Evolutionary conservation across 2,797 vertebrate species (phyloP), one percentile per base, ranked within the genome.

Genomic region (Sandelia bainsii): DNA sequence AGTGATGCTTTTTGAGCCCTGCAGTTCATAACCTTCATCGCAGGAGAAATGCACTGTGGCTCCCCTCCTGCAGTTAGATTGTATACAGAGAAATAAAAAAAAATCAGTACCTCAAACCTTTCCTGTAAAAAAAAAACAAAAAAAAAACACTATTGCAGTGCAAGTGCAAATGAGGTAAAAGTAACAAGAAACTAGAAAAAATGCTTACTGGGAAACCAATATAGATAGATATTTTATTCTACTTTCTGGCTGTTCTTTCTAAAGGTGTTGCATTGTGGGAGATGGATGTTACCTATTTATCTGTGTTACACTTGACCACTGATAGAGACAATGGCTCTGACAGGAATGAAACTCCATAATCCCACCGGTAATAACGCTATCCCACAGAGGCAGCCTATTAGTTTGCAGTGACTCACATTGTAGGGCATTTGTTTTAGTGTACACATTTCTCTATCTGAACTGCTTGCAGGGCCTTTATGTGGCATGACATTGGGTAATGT

Each of bases 1-100:
- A 89, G 95, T 98, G 95, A 99, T 98, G 93, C 97, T 96, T 89
- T 97, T 99, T 72, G 98, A 99, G 52, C 98, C 98, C 86, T 99
- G 98, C 63, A 99, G 94, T 82, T 99, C 98, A 16, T 99, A 99
- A 82, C 98, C 97, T 84, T 99, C 98, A 0, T 96, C 97, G 68
- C 98, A 99, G 91, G 97, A 95, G 91, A 98, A 99, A 89, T 99
- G 98, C 90, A 99, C 95, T 0, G 97, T 98, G 89, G 97, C 96
- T 68, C 96, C 97, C 73, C 98, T 95, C 82, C 98, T 99, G 89
- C 80, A 84, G 88, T 77, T 66, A 64, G 89, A 85, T 85, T 69
- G 25, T 17, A 72, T 60, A 67, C 1, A 17, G 34, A 62, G 19
- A 49, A 39, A n/a, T n/a, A n/a, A 34, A 10, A 25, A 29, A 60